phyloP scores from a whole-genome alignment of 2,888 invertebrate species.

The Saturnia japonica region DNA sequence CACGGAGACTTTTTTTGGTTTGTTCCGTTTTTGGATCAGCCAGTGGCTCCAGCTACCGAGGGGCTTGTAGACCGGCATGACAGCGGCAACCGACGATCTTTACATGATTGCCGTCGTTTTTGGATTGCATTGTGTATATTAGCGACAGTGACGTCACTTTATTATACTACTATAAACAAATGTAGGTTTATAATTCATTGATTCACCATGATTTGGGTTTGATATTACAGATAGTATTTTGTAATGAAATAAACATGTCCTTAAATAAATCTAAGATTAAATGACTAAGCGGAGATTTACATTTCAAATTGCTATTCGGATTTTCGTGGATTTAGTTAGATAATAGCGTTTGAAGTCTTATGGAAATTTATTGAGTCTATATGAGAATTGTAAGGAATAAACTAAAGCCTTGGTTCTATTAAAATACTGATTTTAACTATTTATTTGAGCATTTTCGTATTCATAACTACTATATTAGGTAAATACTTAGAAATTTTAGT shows the following conservation, averaged over 20 bases:
- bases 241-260: background rate
- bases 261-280: background rate
- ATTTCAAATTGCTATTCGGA: background rate
- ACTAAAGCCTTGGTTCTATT: background rate
- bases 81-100: too few relatives aligned
- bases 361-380: background rate
- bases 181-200: background rate
- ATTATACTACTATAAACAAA: too few relatives aligned
- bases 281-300: background rate
- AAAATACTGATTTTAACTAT: background rate
- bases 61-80: too few relatives aligned
- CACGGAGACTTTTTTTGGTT: too few relatives aligned
- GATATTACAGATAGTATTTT: background rate
- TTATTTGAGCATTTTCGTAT: background rate
- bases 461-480: background rate
- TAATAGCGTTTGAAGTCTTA: background rate
- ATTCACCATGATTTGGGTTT: background rate
- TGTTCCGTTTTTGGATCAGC: too few relatives aligned
- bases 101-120: too few relatives aligned
- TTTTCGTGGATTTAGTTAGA: constrained; percentile 7
- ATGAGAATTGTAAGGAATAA: background rate
- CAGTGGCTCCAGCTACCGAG: too few relatives aligned
- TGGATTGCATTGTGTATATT: too few relatives aligned
- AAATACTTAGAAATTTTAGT: background rate
- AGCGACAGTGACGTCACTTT: too few relatives aligned